A percentile compares a stretch with the other conserved stretches of the same genome.
These are phyloP conservation scores for Bradynema listronoti DNA, from an alignment of 1,140 invertebrate species.

Conservation along the genomic window DNA sequence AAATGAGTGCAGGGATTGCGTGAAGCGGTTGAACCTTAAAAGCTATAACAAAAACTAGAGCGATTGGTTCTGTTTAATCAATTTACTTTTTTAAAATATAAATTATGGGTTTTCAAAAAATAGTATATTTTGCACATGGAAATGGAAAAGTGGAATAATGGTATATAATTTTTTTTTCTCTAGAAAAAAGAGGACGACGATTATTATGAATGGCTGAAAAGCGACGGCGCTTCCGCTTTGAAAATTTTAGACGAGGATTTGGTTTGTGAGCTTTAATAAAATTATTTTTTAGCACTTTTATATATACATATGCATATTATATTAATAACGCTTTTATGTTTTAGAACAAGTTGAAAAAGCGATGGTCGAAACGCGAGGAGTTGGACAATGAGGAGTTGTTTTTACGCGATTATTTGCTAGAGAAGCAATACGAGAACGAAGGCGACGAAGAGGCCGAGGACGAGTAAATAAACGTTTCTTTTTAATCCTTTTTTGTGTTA, in stretches of 20 bases:
- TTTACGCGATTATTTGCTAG: conserved; percentile 81
- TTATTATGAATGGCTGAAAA: conserved; percentile 75
- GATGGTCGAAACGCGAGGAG: conserved; percentile 68
- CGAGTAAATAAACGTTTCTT: not conserved
- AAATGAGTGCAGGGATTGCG: too few relatives aligned
- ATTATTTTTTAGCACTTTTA: too few relatives aligned
- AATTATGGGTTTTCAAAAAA: conserved; percentile 2
- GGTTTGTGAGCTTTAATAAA: too few relatives aligned
- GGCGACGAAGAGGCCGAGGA: conserved; percentile 61
- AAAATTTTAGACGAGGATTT: conserved; percentile 59
- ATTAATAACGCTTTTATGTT: conserved; percentile 15
- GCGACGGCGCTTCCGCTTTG: conserved; percentile 64
- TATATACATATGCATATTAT: conserved; percentile 6
- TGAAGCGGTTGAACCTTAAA: too few relatives aligned
- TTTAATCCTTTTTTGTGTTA: too few relatives aligned
- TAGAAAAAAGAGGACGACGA: conserved; percentile 67
- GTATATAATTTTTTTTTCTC: conserved; percentile 12
- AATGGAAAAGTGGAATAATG: not conserved
- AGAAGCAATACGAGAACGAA: conserved; percentile 70
- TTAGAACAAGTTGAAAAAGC: conserved; percentile 69
- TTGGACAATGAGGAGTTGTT: conserved; percentile 78
- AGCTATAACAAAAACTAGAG: too few relatives aligned
- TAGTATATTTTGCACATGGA: not conserved
- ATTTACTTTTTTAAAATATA: conserved; percentile 10
- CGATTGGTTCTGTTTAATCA: too few relatives aligned